Conservation (phyloP, 2,113 vertebrate species). For the Hyperopisus bebe region DNA sequence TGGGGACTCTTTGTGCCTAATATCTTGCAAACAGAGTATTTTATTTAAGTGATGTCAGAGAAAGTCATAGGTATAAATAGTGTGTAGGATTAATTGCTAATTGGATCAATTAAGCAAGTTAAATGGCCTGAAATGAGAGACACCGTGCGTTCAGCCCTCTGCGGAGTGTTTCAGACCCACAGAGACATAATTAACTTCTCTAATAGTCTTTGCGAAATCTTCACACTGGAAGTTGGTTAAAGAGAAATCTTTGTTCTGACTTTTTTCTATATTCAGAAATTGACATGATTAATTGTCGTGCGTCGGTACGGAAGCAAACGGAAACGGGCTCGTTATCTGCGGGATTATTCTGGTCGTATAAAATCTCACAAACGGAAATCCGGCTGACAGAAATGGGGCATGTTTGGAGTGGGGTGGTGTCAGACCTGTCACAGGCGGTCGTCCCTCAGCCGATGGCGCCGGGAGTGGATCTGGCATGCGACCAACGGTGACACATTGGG, state of each 20-base stretch:
- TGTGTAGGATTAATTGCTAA: not conserved
- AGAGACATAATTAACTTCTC: conserved; percentile 1
- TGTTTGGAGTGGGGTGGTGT: not conserved
- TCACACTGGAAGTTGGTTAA: not conserved
- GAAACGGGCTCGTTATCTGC: not conserved
- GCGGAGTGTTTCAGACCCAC: not conserved
- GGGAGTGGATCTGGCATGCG: conserved; percentile 72
- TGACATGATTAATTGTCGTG: not conserved
- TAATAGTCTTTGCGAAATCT: not conserved
- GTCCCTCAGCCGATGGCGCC: conserved; percentile 19
- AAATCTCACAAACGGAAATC: not conserved
- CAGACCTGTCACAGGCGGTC: conserved; percentile 34
- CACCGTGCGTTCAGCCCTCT: not conserved
- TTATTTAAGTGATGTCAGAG: not conserved
- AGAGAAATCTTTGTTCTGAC: not conserved
- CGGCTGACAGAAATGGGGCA: not conserved
- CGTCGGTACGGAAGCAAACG: not conserved
- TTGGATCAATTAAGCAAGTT: conserved; percentile 1
- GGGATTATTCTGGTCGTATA: not conserved
- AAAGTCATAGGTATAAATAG: conserved; percentile 8
- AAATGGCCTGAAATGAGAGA: not conserved
- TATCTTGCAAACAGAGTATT: not conserved
- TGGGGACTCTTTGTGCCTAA: not conserved
- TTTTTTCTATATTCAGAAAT: not conserved
- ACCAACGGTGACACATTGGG: conserved; percentile 68